These are phyloP conservation scores for Metellina segmentata DNA, from an alignment of 2,888 invertebrate genomes.

Conservation along the genomic window DNA sequence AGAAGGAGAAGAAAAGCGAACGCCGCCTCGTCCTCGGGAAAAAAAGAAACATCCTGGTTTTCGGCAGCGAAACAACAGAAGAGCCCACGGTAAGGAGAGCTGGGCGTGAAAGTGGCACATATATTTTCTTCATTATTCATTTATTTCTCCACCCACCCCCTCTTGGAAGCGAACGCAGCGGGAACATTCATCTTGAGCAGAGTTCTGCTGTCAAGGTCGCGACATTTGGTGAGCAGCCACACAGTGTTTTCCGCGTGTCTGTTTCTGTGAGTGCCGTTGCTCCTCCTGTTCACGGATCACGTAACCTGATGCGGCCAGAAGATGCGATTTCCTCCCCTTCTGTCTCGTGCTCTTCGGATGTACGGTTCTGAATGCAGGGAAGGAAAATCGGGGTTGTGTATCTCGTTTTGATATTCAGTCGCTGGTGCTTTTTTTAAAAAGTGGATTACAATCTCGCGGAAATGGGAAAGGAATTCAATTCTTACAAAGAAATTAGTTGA, in stretches of 20 bases:
- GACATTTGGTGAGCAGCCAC: constrained; percentile 54
- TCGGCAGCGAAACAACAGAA: constrained; percentile 13
- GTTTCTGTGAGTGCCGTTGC: too few species aligned
- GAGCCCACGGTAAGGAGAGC: constrained; percentile 20
- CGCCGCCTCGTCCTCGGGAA: neutral
- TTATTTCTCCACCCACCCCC: constrained; percentile 25
- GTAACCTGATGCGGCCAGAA: constrained; percentile 43
- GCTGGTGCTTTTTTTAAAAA: too few species aligned
- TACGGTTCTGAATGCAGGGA: neutral
- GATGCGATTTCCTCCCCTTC: constrained; percentile 19
- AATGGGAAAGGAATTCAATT: too few species aligned
- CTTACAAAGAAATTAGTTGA: too few species aligned
- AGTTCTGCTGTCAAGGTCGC: constrained; percentile 46
- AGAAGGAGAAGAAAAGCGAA: neutral
- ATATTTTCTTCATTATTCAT: constrained; percentile 65
- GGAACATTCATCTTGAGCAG: constrained; percentile 24
- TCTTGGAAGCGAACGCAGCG: neutral
- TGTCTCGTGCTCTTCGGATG: neutral
- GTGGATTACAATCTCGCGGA: too few species aligned
- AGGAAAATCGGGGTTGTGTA: neutral
- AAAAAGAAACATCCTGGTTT: constrained; percentile 28
- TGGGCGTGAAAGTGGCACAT: constrained; percentile 68
- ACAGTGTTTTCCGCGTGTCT: neutral
- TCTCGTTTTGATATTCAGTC: too few species aligned
- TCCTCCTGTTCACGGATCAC: constrained; percentile 39